Evolutionary conservation across 2,797 vertebrate genomes (phyloP).

Genomic region (Craterocephalus amniculus): DNA sequence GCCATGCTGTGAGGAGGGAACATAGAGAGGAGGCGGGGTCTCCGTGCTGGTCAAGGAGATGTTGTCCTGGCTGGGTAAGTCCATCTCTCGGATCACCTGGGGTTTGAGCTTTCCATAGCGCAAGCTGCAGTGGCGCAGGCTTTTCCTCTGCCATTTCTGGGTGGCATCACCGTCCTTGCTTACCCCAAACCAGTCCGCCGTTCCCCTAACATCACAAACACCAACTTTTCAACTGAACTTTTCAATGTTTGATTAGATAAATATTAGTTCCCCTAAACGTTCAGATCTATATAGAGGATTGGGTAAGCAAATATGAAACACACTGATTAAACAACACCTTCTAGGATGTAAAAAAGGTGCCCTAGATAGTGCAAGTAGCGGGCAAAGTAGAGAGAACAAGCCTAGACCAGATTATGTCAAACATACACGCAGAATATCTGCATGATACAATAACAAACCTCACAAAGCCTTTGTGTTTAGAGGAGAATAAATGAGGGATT

Average conservation of each 20-base stretch:
- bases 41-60: constrained; percentile 96
- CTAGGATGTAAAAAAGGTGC: constrained; percentile 26
- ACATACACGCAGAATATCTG: constrained; percentile 27
- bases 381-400: constrained; percentile 48
- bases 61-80: constrained; percentile 97
- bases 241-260: constrained; percentile 5
- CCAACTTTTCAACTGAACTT: constrained; percentile 30
- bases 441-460: constrained; percentile 7
- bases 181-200: constrained; percentile 98
- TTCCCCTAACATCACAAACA: constrained; percentile 87
- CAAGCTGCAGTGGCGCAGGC: constrained; percentile 96
- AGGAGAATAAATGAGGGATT: constrained; percentile 16
- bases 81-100: constrained; percentile 96
- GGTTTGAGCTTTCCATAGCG: constrained; percentile 97
- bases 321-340: constrained; percentile 37
- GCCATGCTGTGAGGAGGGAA: constrained; percentile 92
- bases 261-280: constrained; percentile 23
- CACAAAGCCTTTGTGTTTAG: neutral
- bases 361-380: constrained; percentile 33
- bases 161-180: constrained; percentile 95
- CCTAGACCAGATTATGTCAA: constrained; percentile 62
- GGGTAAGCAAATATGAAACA: constrained; percentile 21
- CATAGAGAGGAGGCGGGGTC: constrained; percentile 95
- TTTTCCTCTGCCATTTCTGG: constrained; percentile 98
- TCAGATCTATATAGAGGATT: constrained; percentile 10